Percentiles rank a stretch among this genome's conserved stretches.
Conservation (phyloP, 2,888 invertebrate species). For the Barypeithes pellucidus region DNA sequence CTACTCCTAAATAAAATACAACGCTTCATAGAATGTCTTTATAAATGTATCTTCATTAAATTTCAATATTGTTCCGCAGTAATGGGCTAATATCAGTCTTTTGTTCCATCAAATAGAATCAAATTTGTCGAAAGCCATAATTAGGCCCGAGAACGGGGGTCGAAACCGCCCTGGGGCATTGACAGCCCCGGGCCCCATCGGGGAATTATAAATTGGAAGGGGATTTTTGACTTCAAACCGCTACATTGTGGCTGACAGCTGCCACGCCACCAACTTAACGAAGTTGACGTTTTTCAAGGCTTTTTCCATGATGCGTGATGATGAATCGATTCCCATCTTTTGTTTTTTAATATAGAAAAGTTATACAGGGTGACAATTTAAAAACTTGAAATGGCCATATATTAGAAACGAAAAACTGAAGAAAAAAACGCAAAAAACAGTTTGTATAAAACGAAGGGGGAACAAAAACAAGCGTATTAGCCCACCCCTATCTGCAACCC, state of each 20-base stretch:
- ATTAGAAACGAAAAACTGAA: no score
- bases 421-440: no score
- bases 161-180: slow-evolving; percentile 44
- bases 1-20: no score
- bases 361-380: no score
- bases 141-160: slow-evolving; percentile 61
- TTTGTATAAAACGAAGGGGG: no score
- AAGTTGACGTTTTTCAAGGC: slow-evolving; percentile 65
- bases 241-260: slow-evolving; percentile 71
- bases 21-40: no score
- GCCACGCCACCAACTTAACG: slow-evolving; percentile 68
- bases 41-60: slow-evolving; percentile 14
- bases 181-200: slow-evolving; percentile 54
- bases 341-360: background rate
- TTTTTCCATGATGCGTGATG: slow-evolving; percentile 20
- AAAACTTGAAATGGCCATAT: no score
- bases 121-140: slow-evolving; percentile 65
- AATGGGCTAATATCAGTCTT: slow-evolving; percentile 25
- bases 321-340: slow-evolving; percentile 16
- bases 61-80: slow-evolving; percentile 12
- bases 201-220: slow-evolving; percentile 69
- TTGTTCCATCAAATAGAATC: slow-evolving; percentile 58
- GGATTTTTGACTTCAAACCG: slow-evolving; percentile 70
- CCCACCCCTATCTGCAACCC: no score
- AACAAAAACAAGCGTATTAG: no score